phyloP scores from a whole-genome alignment of 2,888 invertebrate species.

The Conops quadrifasciatus region DNA sequence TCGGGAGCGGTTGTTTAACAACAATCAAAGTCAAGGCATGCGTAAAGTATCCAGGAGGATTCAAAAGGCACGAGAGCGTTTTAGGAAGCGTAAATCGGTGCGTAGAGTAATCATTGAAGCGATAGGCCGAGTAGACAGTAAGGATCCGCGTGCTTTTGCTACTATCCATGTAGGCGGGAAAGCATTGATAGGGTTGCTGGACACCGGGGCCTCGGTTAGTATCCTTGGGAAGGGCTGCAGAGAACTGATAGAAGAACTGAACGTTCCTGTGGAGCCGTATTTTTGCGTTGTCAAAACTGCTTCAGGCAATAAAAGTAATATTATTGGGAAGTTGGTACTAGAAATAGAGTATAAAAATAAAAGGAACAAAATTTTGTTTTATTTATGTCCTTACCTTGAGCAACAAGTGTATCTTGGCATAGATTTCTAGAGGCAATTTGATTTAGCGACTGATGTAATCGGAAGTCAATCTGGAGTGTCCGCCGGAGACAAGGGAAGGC shows the following conservation, averaged over 20 bases:
- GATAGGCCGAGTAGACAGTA: background rate
- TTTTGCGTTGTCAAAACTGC: too few relatives aligned
- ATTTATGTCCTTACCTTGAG: background rate
- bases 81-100: background rate
- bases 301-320: background rate
- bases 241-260: background rate
- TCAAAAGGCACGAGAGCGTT: background rate
- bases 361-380: background rate
- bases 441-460: background rate
- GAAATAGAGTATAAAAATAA: background rate
- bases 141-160: background rate
- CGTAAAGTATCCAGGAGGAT: background rate
- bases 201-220: background rate
- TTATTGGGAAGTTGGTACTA: background rate
- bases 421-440: background rate
- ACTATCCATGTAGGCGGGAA: background rate
- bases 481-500: background rate
- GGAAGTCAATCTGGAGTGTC: background rate
- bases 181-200: background rate
- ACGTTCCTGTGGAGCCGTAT: background rate
- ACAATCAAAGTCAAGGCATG: background rate
- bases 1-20: background rate
- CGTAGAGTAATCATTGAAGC: background rate
- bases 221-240: background rate
- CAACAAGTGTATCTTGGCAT: background rate